Conservation (phyloP, 2,888 invertebrate species). For the Acleris cristana region DNA sequence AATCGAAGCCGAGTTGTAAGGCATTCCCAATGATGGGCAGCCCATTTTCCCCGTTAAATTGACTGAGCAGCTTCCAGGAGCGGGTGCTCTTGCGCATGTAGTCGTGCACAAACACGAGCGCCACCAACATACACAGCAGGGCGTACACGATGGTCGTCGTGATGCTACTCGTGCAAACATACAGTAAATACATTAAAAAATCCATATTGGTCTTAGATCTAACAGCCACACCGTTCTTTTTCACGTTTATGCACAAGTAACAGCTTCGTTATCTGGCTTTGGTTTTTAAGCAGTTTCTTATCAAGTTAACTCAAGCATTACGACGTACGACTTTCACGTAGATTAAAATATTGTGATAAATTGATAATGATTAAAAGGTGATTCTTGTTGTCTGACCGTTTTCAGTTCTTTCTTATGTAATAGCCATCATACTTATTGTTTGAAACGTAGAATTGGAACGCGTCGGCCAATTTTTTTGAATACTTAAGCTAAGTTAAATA, state of each 20-base stretch:
- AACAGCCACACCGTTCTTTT: too few relatives aligned
- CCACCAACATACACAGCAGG: slow-evolving; percentile 43
- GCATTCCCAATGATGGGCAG: slow-evolving; percentile 61
- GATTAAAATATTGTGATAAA: too few relatives aligned
- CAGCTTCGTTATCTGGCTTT: neutral
- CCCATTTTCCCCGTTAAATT: slow-evolving; percentile 55
- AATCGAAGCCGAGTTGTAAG: slow-evolving; percentile 58
- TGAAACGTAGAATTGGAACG: too few relatives aligned
- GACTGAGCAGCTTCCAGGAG: slow-evolving; percentile 47
- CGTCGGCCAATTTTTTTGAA: too few relatives aligned
- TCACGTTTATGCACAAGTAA: neutral
- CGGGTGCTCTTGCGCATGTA: slow-evolving; percentile 42
- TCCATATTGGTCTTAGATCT: neutral
- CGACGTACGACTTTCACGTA: slow-evolving; percentile 1
- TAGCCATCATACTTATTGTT: too few relatives aligned
- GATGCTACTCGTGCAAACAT: slow-evolving; percentile 9
- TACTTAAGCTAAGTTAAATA: too few relatives aligned
- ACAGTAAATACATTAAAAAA: neutral
- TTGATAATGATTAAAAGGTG: neutral
- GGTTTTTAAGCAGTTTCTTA: slow-evolving; percentile 6
- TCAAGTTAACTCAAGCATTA: slow-evolving; percentile 15
- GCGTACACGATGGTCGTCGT: slow-evolving; percentile 44
- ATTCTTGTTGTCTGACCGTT: too few relatives aligned
- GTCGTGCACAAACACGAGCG: slow-evolving; percentile 43
- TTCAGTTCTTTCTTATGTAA: too few relatives aligned